Evolutionary conservation across 2,888 invertebrate species (phyloP), one percentile per base, ranked within the genome.

Genomic region (Cheilosia urbana): DNA sequence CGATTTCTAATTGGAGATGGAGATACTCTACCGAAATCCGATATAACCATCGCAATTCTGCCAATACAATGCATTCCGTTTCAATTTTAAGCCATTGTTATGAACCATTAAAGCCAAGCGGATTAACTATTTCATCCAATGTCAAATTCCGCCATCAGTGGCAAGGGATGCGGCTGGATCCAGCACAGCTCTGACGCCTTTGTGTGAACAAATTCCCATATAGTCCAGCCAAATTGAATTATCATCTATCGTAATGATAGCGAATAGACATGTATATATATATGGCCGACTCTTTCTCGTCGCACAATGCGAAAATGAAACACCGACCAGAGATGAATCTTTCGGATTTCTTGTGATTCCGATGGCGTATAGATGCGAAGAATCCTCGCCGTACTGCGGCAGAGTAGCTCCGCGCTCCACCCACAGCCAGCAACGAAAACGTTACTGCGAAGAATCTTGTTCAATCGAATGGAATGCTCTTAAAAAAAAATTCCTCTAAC

Each of bases 161-260:
- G 57, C 42, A 7, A 34, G 21, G 21, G 63, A 55, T 63, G 53
- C 66, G 47, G 51, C 19, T 34, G 37, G 68, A 78, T 83, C 57
- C 78, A 49, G 57, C 45, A 57, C 53, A 40, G 47, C 71, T 71
- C 42, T 51, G 51, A 77, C 53, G 62, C 40, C 51, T 42, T 19
- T 55, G 17, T 55, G 53, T 57, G 57, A 57, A 42, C 55, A 72
- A 72, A 66, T 77, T 87, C 65, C 71, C 65, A 69, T 81, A 85
- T 84, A 85, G 87, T 87, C 82, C 88, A 87, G 71, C 76, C 87
- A 88, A 88, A 88, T 88, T 88, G 88, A 88, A 88, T 88, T 88
- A 87, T 85, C 87, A 81, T 76, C 87, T 69, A 82, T 84, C 69
- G 87, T 82, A 87, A 87, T 87, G 84, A 88, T 82, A 87, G 69